phyloP scores from a whole-genome alignment of 2,888 invertebrate genomes.

The Brachynemurus nebulosus region DNA sequence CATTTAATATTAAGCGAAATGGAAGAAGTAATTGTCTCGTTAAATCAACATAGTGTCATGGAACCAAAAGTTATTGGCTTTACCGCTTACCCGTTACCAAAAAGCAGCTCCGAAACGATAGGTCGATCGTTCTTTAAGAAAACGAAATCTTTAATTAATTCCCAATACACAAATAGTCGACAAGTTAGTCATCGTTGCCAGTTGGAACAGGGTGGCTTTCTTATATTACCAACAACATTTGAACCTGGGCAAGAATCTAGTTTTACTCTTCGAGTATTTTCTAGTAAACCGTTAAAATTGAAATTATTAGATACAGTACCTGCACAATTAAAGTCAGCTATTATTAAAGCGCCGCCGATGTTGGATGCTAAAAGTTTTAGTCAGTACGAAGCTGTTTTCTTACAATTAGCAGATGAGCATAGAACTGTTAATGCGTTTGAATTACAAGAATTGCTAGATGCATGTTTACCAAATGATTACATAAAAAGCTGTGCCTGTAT shows the following conservation, averaged over 20 bases:
- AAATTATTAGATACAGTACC: slow-evolving; percentile 56
- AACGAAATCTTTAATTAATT: slow-evolving; percentile 75
- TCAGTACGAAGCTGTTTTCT: slow-evolving; percentile 80
- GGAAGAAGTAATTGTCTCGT: slow-evolving; percentile 69
- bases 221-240: slow-evolving; percentile 81
- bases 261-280: slow-evolving; percentile 71
- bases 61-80: slow-evolving; percentile 90
- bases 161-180: slow-evolving; percentile 82
- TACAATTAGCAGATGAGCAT: slow-evolving; percentile 83
- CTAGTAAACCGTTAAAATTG: slow-evolving; percentile 61
- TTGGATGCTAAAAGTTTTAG: slow-evolving; percentile 58
- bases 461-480: slow-evolving; percentile 85
- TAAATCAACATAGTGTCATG: slow-evolving; percentile 81
- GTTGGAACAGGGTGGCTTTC: slow-evolving; percentile 66
- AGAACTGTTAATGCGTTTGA: slow-evolving; percentile 83
- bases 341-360: slow-evolving; percentile 59
- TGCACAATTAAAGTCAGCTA: slow-evolving; percentile 53
- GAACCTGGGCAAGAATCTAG: slow-evolving; percentile 82
- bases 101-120: slow-evolving; percentile 58
- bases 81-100: slow-evolving; percentile 64
- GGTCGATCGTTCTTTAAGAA: slow-evolving; percentile 71
- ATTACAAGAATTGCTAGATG: slow-evolving; percentile 76
- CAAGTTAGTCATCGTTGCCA: slow-evolving; percentile 67
- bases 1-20: slow-evolving; percentile 64
- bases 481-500: slow-evolving; percentile 88